Conservation (phyloP, 2,113 vertebrate genomes). For the Glaucidium brasilianum region DNA sequence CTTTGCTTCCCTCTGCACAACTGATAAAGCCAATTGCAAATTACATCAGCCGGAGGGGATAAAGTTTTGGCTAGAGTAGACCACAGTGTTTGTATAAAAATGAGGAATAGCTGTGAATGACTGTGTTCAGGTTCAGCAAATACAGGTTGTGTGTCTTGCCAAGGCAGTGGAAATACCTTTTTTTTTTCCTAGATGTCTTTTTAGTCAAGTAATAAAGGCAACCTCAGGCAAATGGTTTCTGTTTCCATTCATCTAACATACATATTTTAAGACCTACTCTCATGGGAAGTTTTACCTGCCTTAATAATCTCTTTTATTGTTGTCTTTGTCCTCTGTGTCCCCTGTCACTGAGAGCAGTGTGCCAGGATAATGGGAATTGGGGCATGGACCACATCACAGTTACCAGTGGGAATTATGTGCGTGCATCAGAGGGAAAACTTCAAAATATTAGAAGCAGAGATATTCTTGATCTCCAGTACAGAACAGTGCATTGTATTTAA, state of each 20-base stretch:
- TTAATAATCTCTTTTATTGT: conserved; percentile 9
- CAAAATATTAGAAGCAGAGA: background rate
- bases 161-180: background rate
- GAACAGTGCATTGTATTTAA: background rate
- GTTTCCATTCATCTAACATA: background rate
- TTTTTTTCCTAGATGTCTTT: background rate
- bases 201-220: background rate
- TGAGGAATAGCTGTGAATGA: background rate
- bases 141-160: background rate
- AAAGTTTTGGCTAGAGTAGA: background rate
- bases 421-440: background rate
- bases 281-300: background rate
- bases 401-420: conserved; percentile 9
- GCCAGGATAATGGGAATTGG: conserved; percentile 6
- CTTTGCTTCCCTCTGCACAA: background rate
- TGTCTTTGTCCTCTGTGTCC: background rate
- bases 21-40: background rate
- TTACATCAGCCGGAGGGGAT: background rate
- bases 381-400: background rate
- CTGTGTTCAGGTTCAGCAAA: background rate
- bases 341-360: background rate
- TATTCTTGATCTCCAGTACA: background rate
- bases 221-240: background rate
- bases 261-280: background rate
- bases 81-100: background rate